A percentile compares a stretch with the other conserved stretches of the same genome.
Conservation (phyloP, 2,888 invertebrate species). For the Oxytorus armatus region DNA sequence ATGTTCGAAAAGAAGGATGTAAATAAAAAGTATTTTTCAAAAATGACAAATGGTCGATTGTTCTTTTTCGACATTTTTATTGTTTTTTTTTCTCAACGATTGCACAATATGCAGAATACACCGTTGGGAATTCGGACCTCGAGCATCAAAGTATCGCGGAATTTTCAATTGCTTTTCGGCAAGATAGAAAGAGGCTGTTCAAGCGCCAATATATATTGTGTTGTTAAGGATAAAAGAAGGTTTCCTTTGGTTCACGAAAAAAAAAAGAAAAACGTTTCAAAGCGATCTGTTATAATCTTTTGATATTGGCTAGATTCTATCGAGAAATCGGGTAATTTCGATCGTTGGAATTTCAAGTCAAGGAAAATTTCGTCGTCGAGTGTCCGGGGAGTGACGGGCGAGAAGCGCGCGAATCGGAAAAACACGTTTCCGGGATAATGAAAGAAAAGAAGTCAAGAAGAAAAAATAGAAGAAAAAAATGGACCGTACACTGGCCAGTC, state of each 20-base stretch:
- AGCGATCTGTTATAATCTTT: conserved; percentile 37
- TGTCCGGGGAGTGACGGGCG: background rate
- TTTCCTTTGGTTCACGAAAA: conserved; percentile 19
- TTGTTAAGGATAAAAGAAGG: background rate
- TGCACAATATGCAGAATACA: background rate
- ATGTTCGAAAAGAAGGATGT: no score
- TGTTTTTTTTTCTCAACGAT: background rate
- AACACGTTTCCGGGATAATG: conserved; percentile 29
- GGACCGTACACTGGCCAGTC: conserved; percentile 43
- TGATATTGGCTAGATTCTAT: conserved; percentile 9
- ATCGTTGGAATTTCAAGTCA: conserved; percentile 27
- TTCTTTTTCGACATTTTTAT: no score
- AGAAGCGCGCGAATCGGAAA: background rate
- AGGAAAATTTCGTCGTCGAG: conserved; percentile 20
- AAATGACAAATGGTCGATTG: no score
- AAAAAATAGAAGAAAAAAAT: conserved; percentile 32
- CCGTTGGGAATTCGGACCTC: background rate
- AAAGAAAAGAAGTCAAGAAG: conserved; percentile 28
- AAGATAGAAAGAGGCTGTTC: conserved; percentile 4
- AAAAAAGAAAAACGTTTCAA: conserved; percentile 1
- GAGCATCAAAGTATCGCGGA: conserved; percentile 11
- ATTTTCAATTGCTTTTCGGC: conserved; percentile 5
- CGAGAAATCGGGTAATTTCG: conserved; percentile 40
- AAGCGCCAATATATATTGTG: conserved; percentile 16
- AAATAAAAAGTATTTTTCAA: no score